Percentiles rank a stretch among this genome's conserved stretches.
Evolutionary conservation across 2,113 vertebrate genomes (phyloP).

Genomic region (Dicerorhinus sumatrensis): DNA sequence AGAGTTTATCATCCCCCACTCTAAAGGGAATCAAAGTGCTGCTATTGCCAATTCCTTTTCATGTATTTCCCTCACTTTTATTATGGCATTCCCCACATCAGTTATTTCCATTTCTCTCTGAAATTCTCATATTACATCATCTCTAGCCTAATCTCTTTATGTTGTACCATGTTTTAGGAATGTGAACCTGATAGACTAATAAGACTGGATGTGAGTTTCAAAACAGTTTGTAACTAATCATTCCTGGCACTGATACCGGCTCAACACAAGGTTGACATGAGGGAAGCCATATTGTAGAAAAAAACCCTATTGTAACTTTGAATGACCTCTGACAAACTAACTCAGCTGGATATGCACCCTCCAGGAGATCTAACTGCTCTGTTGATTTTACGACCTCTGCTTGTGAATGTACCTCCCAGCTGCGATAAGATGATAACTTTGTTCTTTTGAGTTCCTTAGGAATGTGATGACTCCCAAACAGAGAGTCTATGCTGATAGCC

Average conservation of each 20-base stretch:
- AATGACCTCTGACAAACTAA: no score
- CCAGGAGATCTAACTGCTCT: no score
- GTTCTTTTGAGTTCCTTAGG: no score
- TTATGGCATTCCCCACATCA: background rate
- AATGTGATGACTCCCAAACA: no score
- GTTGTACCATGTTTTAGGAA: background rate
- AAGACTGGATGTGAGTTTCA: background rate
- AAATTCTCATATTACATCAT: slow-evolving; percentile 8
- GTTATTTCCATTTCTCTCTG: slow-evolving; percentile 7
- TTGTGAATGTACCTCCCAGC: no score
- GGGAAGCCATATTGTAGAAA: no score
- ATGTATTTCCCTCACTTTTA: background rate
- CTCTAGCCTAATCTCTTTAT: background rate
- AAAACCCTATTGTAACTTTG: no score
- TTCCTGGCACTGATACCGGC: background rate
- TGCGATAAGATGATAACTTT: no score
- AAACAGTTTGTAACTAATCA: slow-evolving; percentile 16
- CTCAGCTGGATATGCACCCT: no score
- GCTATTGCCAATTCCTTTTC: background rate
- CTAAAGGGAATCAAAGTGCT: background rate
- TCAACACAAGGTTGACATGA: no score
- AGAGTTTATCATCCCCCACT: background rate
- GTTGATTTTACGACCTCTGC: no score
- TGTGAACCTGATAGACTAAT: slow-evolving; percentile 52
- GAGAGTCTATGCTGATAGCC: no score